Evolutionary conservation across 1,140 invertebrate genomes (phyloP).

Genomic region (Drosophila virilis): DNA sequence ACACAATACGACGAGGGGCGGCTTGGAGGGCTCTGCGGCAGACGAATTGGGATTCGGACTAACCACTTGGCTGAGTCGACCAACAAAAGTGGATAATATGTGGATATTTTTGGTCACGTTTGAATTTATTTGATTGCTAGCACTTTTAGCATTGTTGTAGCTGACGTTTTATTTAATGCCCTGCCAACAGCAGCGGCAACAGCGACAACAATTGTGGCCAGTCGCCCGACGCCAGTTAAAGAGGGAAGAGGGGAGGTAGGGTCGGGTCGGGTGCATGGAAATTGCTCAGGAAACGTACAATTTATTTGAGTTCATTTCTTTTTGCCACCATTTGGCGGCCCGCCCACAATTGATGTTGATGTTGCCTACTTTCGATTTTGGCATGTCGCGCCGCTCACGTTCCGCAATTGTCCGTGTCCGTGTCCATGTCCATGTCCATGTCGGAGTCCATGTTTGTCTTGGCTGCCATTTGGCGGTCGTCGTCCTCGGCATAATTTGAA

Average conservation of each 20-base stretch:
- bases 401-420: constrained; percentile 67
- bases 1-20: constrained; percentile 24
- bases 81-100: constrained; percentile 77
- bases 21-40: not conserved
- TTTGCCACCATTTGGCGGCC: constrained; percentile 65
- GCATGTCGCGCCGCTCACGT: constrained; percentile 77
- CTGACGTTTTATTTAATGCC: constrained; percentile 81
- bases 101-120: constrained; percentile 83
- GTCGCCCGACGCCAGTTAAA: constrained; percentile 3
- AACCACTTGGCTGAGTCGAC: constrained; percentile 30
- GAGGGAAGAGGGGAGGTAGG: not conserved
- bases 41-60: constrained; percentile 1
- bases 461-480: constrained; percentile 77
- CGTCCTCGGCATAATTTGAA: constrained; percentile 78
- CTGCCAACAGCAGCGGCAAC: constrained; percentile 64
- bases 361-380: constrained; percentile 83
- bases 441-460: constrained; percentile 50
- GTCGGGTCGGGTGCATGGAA: constrained; percentile 55
- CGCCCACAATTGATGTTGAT: constrained; percentile 73
- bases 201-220: constrained; percentile 35
- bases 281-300: constrained; percentile 83
- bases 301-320: constrained; percentile 83
- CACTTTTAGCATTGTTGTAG: constrained; percentile 81
- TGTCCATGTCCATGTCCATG: constrained; percentile 33
- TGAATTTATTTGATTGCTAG: constrained; percentile 82